Evolutionary conservation across 1,140 invertebrate genomes (phyloP).

Genomic region (Caenorhabditis latens): DNA sequence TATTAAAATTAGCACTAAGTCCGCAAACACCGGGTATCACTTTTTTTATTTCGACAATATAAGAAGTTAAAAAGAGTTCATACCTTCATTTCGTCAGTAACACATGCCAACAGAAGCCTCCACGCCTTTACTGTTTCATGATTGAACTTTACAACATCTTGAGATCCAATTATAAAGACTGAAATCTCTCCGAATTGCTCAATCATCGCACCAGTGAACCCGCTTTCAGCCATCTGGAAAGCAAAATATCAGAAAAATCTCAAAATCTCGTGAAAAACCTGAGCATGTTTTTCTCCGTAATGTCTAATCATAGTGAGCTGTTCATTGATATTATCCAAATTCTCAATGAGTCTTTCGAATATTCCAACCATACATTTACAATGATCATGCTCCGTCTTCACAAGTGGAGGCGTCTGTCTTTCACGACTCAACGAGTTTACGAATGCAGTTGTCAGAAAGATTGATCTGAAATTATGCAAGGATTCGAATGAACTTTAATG

Average conservation of each 20-base stretch:
- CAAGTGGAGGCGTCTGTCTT: conserved; percentile 61
- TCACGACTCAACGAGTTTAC: conserved; percentile 66
- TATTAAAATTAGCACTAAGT: no score
- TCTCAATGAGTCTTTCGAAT: conserved; percentile 64
- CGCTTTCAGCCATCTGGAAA: conserved; percentile 66
- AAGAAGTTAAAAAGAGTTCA: not conserved
- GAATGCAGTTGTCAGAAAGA: conserved; percentile 67
- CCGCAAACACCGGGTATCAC: no score
- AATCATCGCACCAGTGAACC: conserved; percentile 66
- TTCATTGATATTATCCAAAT: conserved; percentile 60
- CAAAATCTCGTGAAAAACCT: conserved; percentile 50
- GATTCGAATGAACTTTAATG: not conserved
- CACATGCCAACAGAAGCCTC: conserved; percentile 64
- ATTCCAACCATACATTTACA: conserved; percentile 67
- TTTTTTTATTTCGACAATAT: no score
- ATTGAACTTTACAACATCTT: conserved; percentile 67
- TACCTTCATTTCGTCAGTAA: conserved; percentile 67
- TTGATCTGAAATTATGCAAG: conserved; percentile 59
- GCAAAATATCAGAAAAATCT: not conserved
- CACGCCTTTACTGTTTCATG: conserved; percentile 67
- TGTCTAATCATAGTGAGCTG: conserved; percentile 50
- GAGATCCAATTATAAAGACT: conserved; percentile 62
- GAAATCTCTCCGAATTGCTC: conserved; percentile 68
- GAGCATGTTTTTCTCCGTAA: conserved; percentile 68
- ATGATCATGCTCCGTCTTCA: conserved; percentile 67